A percentile compares a stretch with the other conserved stretches of the same genome.
Conservation (phyloP, 2,113 vertebrate species). For the Picathartes gymnocephalus region DNA sequence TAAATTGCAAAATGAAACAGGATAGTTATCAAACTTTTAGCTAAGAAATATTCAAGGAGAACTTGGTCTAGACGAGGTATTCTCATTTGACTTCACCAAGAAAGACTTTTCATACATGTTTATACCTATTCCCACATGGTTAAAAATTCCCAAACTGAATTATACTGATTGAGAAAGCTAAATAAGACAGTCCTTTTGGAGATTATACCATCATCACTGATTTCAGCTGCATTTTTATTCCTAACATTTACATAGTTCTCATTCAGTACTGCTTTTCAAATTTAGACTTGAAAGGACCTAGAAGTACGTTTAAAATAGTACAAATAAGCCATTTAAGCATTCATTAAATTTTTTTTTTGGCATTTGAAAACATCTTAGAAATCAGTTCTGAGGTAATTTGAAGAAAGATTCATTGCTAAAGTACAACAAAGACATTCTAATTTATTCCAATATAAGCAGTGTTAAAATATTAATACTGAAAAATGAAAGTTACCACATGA, state of each 20-base stretch:
- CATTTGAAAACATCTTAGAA: not conserved
- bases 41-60: not conserved
- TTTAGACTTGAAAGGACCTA: not conserved
- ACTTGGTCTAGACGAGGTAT: not conserved
- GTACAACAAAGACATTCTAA: not conserved
- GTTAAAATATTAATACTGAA: not conserved
- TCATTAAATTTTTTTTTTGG: not conserved
- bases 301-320: not conserved
- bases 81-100: not conserved
- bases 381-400: not conserved
- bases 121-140: not conserved
- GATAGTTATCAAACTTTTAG: not conserved
- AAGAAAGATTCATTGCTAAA: not conserved
- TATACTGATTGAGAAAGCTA: not conserved
- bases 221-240: not conserved
- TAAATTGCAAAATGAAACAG: not conserved
- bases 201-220: not conserved
- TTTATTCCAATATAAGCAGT: not conserved
- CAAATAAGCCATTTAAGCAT: not conserved
- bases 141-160: not conserved
- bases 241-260: not conserved
- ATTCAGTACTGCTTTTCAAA: not conserved
- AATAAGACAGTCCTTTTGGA: not conserved
- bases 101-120: not conserved
- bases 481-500: not conserved